Evolutionary conservation across 2,888 invertebrate species (phyloP), one percentile per base, ranked within the genome.

Genomic region (Lepidochrysops patricia): DNA sequence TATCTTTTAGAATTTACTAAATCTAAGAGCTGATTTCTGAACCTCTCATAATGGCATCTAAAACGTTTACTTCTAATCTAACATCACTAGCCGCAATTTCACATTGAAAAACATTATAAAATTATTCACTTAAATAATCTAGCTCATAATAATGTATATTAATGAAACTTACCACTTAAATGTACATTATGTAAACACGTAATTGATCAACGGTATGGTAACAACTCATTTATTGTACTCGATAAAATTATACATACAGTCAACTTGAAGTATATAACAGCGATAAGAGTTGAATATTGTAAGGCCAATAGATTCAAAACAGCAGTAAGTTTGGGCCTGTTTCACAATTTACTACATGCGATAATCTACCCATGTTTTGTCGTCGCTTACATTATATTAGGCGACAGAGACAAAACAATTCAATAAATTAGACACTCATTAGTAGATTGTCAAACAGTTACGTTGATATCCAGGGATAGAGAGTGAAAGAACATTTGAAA

Each of bases 41-140:
- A 52, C 52, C 4, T 29, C 12, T 29, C 54, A 29, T 29, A 19
- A 29, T 15, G 19, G 27, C 29, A 12, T 29, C 25, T 49, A 49
- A 19, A 32, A 54, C 54, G 29, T 52, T 52, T 19, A 37, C 15
- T 15, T 54, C 54, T 29, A 54, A 29, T 54, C 54, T 54, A 27
- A 25, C 26, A 35, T 64, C 56, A 59, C 5, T 57, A 63, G 63
- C 69, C 72, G 68, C 64, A 63, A 66, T 70, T 69, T 73, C 72
- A 72, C 67, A 69, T 77, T 77, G 74, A 77, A 72, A 75, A 26
- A 54, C 27, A 27, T 60, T 56, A 29, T 29, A 29, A 32, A 72
- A 68, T 72, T 70, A 70, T 66, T 69, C 68, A 68, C 62, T 71
- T 54, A 54, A 54, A 27, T 29, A 54, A 27, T 29, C 54, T 54